Evolutionary conservation across 1,140 invertebrate genomes (phyloP).

Genomic region (Parapsyche elsis): DNA sequence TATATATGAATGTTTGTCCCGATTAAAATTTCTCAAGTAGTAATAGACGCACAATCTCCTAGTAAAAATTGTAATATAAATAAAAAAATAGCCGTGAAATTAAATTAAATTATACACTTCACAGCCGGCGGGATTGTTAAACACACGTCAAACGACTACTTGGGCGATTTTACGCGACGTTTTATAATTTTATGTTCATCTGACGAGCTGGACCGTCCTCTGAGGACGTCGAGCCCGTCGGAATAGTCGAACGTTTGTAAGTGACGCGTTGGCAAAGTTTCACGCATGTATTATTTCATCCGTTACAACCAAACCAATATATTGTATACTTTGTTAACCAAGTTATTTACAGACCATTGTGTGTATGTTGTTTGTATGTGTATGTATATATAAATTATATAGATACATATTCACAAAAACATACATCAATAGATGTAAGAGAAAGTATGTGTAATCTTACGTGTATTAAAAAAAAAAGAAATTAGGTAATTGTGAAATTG

Average conservation of each 20-base stretch:
- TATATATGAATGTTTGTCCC: slow-evolving; percentile 8
- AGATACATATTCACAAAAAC: slow-evolving; percentile 22
- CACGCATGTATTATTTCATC: slow-evolving; percentile 38
- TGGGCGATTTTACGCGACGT: too few relatives aligned
- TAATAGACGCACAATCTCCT: too few relatives aligned
- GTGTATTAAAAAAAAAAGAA: slow-evolving; percentile 56
- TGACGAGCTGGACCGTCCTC: too few relatives aligned
- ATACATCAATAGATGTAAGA: slow-evolving; percentile 51
- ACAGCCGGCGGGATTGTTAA: too few relatives aligned
- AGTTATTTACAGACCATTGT: slow-evolving; percentile 54
- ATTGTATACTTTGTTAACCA: slow-evolving; percentile 45
- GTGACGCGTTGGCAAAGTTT: slow-evolving; percentile 9
- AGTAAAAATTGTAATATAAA: too few relatives aligned
- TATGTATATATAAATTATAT: slow-evolving; percentile 40
- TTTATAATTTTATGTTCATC: too few relatives aligned
- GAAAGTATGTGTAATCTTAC: slow-evolving; percentile 56
- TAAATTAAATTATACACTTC: too few relatives aligned
- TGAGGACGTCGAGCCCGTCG: neutral
- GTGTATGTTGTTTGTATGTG: slow-evolving; percentile 52
- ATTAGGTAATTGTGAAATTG: slow-evolving; percentile 53
- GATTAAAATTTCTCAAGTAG: neutral
- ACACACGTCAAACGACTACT: too few relatives aligned
- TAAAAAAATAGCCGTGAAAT: too few relatives aligned
- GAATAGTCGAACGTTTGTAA: slow-evolving; percentile 24
- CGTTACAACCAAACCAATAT: neutral